phyloP scores from a whole-genome alignment of 2,888 invertebrate species.

The Yponomeuta evonymella region DNA sequence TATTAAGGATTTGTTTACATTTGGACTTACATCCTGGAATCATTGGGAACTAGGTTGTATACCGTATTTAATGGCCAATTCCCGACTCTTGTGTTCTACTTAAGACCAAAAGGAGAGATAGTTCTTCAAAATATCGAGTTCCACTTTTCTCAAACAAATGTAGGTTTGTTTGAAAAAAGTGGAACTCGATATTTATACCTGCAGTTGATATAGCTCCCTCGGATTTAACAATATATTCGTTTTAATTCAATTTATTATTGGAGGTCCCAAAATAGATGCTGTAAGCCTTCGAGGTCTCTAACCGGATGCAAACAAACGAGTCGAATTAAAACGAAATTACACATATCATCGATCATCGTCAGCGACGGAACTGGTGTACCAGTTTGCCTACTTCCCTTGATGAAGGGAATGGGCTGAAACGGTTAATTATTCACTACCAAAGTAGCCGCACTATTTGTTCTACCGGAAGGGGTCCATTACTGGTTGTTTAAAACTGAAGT shows the following conservation, averaged over 20 bases:
- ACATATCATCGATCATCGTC: background rate
- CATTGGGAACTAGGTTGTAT: too few species aligned
- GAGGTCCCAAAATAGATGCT: background rate
- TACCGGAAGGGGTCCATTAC: background rate
- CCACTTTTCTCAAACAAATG: too few species aligned
- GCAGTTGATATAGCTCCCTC: too few species aligned
- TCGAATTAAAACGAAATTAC: slow-evolving; percentile 7
- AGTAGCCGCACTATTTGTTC: background rate
- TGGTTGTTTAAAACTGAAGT: background rate
- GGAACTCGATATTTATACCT: too few species aligned
- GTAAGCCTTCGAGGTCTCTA: background rate
- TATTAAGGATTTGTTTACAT: too few species aligned
- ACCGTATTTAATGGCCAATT: too few species aligned
- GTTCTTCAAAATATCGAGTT: too few species aligned
- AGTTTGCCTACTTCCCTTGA: background rate
- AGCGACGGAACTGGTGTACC: slow-evolving; percentile 13
- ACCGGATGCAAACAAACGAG: slow-evolving; percentile 4
- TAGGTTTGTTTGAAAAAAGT: too few species aligned
- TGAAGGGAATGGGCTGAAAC: slow-evolving; percentile 2
- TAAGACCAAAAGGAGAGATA: too few species aligned
- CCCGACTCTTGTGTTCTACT: too few species aligned
- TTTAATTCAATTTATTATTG: background rate
- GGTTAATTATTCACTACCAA: slow-evolving; percentile 7
- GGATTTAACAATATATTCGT: too few species aligned
- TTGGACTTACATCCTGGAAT: too few species aligned